Evolutionary conservation across 2,888 invertebrate species (phyloP).

Genomic region (Tromatobia lineatoria): DNA sequence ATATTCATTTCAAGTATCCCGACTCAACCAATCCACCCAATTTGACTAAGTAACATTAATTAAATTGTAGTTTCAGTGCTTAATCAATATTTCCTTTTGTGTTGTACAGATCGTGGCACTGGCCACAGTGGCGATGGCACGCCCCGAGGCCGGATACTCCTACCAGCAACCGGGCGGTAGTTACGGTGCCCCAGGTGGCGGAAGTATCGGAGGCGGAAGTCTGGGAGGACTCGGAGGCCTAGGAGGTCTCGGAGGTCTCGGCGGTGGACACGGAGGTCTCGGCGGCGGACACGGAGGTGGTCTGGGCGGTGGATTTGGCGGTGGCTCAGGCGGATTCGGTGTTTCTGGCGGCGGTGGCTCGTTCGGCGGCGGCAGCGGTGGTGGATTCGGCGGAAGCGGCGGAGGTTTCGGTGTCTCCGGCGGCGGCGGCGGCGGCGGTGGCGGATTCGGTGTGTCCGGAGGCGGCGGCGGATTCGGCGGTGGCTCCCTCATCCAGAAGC

Average conservation of each 20-base stretch:
- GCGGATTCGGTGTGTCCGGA: conserved; percentile 74
- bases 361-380: conserved; percentile 83
- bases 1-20: too few species aligned
- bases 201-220: conserved; percentile 65
- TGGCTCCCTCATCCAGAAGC: conserved; percentile 92
- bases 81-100: not conserved
- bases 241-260: conserved; percentile 68
- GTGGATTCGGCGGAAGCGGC: conserved; percentile 75
- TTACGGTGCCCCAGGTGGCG: conserved; percentile 78
- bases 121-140: conserved; percentile 83
- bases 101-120: conserved; percentile 82
- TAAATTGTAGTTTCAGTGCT: too few species aligned
- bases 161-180: conserved; percentile 78
- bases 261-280: conserved; percentile 65
- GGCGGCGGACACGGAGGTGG: conserved; percentile 80
- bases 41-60: too few species aligned
- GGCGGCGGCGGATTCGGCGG: conserved; percentile 85
- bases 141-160: conserved; percentile 83
- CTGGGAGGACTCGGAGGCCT: conserved; percentile 72
- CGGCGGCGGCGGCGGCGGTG: conserved; percentile 44
- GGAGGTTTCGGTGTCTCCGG: conserved; percentile 72
- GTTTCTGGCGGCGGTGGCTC: conserved; percentile 70
- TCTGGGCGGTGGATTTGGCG: conserved; percentile 75
- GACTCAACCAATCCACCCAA: too few species aligned
- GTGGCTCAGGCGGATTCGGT: conserved; percentile 62